Percentiles rank a stretch among this genome's conserved stretches.
Conservation (phyloP, 2,888 invertebrate genomes). For the Caenorhabditis auriculariae region DNA sequence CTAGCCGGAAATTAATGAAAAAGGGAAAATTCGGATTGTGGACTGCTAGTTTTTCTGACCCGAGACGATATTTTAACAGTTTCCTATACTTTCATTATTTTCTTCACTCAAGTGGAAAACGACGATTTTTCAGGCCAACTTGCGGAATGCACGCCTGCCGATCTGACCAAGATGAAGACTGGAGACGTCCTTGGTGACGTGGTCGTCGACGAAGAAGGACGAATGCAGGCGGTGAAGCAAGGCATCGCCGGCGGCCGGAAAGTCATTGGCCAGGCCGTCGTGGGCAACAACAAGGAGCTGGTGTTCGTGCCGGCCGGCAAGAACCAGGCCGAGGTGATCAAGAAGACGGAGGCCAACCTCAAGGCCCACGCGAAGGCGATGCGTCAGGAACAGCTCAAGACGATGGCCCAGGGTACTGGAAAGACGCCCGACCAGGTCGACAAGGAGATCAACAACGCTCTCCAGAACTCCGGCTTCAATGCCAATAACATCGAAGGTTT, state of each 20-base stretch:
- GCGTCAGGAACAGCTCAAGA: no score
- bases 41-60: no score
- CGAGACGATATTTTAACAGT: no score
- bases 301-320: slow-evolving; percentile 23
- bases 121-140: no score
- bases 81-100: no score
- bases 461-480: no score
- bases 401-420: slow-evolving; percentile 20
- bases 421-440: slow-evolving; percentile 17
- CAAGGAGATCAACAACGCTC: no score
- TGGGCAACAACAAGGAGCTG: slow-evolving; percentile 17
- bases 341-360: slow-evolving; percentile 11
- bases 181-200: slow-evolving; percentile 21
- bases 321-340: slow-evolving; percentile 3
- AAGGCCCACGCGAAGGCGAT: no score
- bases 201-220: slow-evolving; percentile 11
- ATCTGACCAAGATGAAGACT: slow-evolving; percentile 11
- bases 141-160: slow-evolving; percentile 16
- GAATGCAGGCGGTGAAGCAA: slow-evolving; percentile 14
- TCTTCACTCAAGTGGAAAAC: no score
- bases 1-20: no score
- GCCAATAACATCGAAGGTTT: no score
- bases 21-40: no score
- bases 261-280: slow-evolving; percentile 14
- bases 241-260: slow-evolving; percentile 3